Evolutionary conservation across 2,797 vertebrate species (phyloP), one percentile per base, ranked within the genome.

Genomic region (Hirundo rustica): DNA sequence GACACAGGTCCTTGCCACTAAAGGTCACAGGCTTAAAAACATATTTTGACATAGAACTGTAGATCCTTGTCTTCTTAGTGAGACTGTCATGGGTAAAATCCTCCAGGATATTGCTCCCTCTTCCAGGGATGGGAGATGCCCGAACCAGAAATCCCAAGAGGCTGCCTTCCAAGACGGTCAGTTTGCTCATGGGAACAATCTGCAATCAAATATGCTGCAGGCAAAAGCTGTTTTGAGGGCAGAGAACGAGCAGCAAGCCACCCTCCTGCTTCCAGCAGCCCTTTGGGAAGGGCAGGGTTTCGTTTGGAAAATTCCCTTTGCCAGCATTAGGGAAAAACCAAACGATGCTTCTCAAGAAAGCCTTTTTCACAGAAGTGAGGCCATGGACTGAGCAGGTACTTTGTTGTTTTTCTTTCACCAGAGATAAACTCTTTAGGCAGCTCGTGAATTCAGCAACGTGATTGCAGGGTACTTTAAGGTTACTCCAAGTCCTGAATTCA

Each of bases 291-390:
- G 45, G 32, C 36, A 62, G 62, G 50, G 17, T 34, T 42, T 61
- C 48, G 4, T 61, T 78, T 81, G 54, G 72, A 93, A 83, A 92
- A 73, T 60, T n/a, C 29, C 4, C 19, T 61, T 68, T 55, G 15
- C 44, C 57, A 70, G n/a, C 2, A 0, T 50, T 38, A 64, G 8
- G 26, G 25, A n/a, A 60, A 62, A 85, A 66, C 0, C 12, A 79
- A 86, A 54, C 0, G 1, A 68, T 66, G 34, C 17, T 89, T 60
- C 60, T 74, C 53, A 27, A 81, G 87, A 72, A 81, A 91, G 10
- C 11, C 32, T 8, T 72, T 94, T 77, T 13, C 6, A 5, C 26
- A 7, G 9, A 68, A 85, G 36, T 1, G 26, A 85, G 76, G 58
- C 4, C 1, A 54, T 92, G 36, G 19, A 16, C 62, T 58, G 38